Base-by-base conservation (phyloP, 2,888 invertebrate genomes). In the Tipula helvola region DNA sequence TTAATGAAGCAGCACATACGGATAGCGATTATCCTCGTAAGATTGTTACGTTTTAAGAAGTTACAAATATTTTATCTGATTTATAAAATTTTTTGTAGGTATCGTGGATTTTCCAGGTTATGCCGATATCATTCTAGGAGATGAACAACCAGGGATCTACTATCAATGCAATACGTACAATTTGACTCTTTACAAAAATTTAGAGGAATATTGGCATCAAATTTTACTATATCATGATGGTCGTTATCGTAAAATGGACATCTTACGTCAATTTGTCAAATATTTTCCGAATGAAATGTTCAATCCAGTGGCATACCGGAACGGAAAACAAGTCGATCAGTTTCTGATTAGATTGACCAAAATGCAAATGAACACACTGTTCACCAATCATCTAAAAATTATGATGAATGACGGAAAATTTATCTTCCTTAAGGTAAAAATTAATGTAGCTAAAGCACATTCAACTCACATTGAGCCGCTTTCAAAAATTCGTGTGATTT, bases 281-380 rank as follows among this genome's bases (percentile, higher is more conserved):
- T 84, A 39, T 84, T 84, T 84, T 36, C 41, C 36, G 8, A 41
- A 84, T n/a, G 84, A 5, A 39, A 36, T 41, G 57, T 87, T 86
- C 39, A 85, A 86, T 41, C 85, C 86, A 10, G 85, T 87, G 52
- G 71, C 42, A 10, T 87, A 87, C 44, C 47, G 39, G 41, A 86
- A n/a, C 13, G 84, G 84, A 16, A 85, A 85, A 39, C 12, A 57
- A 18, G 16, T 41, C 5, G 86, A 87, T 86, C 86, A 71, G 39
- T 87, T 87, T 39, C 44, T 87, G 13, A 85, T 86, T 44, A 83
- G 86, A 16, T 12, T 83, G n/a, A 86, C 83, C 18, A 57, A 86
- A 18, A 36, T n/a, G 8, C 85, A 85, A 18, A 85, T 87, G 8
- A 83, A 84, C 10, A 86, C 85, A 36, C 44, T 87, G 1, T 87